Evolutionary conservation across 2,797 vertebrate species (phyloP).

Genomic region (Erethizon dorsatum): DNA sequence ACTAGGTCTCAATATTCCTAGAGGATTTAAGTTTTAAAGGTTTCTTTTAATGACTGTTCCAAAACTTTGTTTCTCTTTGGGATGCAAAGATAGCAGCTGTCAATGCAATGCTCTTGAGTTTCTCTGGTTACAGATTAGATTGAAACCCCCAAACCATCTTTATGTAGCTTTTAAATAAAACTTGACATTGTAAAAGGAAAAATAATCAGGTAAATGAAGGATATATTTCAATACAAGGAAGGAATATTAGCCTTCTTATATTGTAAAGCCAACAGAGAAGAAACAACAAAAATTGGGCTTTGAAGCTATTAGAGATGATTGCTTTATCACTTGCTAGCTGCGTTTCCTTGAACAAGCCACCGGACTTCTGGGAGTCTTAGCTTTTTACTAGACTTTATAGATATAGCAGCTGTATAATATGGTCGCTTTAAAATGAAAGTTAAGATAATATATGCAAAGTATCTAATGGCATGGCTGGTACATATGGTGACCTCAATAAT

Average conservation of each 20-base stretch:
- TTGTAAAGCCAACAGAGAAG: not conserved
- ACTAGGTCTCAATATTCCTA: slow-evolving; percentile 58
- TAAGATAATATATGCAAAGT: not conserved
- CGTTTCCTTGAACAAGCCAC: not conserved
- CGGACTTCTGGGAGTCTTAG: not conserved
- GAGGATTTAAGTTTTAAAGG: slow-evolving; percentile 53
- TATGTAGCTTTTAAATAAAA: not conserved
- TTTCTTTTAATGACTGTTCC: slow-evolving; percentile 54
- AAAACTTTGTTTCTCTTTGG: slow-evolving; percentile 59
- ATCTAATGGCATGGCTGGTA: not conserved
- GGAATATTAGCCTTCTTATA: not conserved
- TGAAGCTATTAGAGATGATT: not conserved
- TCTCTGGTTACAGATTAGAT: slow-evolving; percentile 29
- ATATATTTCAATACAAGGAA: not conserved
- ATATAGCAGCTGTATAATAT: not conserved
- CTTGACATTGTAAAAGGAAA: not conserved
- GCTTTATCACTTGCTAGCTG: not conserved
- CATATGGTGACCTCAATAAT: not conserved
- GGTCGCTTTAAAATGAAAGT: slow-evolving; percentile 2
- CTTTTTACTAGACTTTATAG: not conserved
- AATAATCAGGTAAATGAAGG: not conserved
- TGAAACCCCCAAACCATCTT: not conserved
- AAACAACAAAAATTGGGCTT: not conserved
- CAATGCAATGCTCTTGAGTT: not conserved
- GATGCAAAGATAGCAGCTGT: not conserved